Evolutionary conservation across 2,113 vertebrate species (phyloP), one percentile per base, ranked within the genome.

Genomic region (Erinaceus europaeus): DNA sequence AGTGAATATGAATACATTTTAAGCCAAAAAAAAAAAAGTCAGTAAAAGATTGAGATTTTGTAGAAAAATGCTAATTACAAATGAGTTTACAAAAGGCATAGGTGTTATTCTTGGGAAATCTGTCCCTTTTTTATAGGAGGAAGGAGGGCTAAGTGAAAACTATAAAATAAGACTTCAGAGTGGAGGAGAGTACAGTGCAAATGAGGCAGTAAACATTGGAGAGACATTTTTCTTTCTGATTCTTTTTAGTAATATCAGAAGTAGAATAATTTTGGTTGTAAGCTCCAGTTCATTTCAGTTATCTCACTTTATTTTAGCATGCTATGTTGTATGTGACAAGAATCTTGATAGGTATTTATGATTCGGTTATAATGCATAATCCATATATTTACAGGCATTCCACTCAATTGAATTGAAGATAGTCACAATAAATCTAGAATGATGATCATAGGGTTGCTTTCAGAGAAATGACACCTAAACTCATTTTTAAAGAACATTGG

Each of bases 241-340:
- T 15, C 36, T 73, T 88, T 29, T 85, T 29, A 64, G 27, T 80
- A 78, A 65, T 29, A 90, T 62, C 32, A 82, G 46, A 85, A 7
- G 14, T 69, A n/a, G 20, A 8, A 64, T 46, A 32, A 21, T 6
- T 52, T 74, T 82, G 77, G 46, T 88, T 34, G 82, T 44, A 82
- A 82, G 79, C 34, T 73, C 20, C 1, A 71, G 29, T 74, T 92
- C 48, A 88, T 74, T 81, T 77, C 14, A 85, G 29, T 57, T 92
- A 46, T 46, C 50, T 93, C 23, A 81, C 21, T 44, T 77, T 80
- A 64, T 64, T 65, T 82, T 57, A 82, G 34, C 36, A 57, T 82
- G 55, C 48, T 57, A n/a, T n/a, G 2, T 87, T 9, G 67, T 76
- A 38, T 21, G 14, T 46, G 64, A 57, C 8, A 52, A 34, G 34